phyloP scores from a whole-genome alignment of 2,797 vertebrate genomes.

The Dipus sagitta region DNA sequence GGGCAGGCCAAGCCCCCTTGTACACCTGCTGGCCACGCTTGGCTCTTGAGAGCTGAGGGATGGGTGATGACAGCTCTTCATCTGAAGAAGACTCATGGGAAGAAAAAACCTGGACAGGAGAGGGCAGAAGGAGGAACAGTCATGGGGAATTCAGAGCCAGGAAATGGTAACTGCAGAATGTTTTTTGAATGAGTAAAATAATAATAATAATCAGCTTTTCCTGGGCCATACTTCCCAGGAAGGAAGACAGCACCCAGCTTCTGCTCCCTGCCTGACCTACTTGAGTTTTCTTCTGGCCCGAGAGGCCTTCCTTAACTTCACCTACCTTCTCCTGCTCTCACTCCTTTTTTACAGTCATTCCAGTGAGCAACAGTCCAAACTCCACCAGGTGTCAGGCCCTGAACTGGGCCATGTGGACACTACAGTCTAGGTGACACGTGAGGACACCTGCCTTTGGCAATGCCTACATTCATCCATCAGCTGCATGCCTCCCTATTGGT shows the following conservation, averaged over 20 bases:
- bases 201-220: not conserved
- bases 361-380: not conserved
- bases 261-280: not conserved
- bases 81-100: slow-evolving; percentile 67
- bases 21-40: not conserved
- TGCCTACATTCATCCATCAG: not conserved
- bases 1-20: slow-evolving; percentile 68
- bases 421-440: not conserved
- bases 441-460: not conserved
- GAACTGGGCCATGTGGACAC: not conserved
- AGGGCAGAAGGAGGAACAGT: not conserved
- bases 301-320: not conserved
- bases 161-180: not conserved
- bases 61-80: slow-evolving; percentile 46
- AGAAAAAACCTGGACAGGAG: slow-evolving; percentile 80
- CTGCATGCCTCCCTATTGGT: not conserved
- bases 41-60: slow-evolving; percentile 17
- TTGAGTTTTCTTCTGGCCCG: not conserved
- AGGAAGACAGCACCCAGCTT: not conserved
- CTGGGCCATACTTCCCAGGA: not conserved
- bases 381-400: not conserved
- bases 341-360: not conserved
- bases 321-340: not conserved
- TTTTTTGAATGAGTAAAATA: not conserved
- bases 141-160: not conserved